phyloP scores from a whole-genome alignment of 2,888 invertebrate species.

The Tipula vernalis region DNA sequence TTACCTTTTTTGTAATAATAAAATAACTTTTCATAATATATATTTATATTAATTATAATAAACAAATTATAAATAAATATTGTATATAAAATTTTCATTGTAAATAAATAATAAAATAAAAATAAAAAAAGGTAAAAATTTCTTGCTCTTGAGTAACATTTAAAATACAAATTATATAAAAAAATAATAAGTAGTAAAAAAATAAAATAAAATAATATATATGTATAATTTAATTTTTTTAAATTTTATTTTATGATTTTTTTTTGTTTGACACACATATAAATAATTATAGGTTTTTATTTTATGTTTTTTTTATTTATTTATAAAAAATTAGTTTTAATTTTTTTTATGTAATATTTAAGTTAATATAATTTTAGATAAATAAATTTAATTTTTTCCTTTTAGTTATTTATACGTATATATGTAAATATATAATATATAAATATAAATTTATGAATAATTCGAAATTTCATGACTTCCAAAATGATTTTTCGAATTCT shows the following conservation, averaged over 20 bases:
- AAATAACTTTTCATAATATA: background rate
- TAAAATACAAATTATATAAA: background rate
- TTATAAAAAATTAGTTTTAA: background rate
- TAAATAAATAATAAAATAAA: background rate
- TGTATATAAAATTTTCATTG: background rate
- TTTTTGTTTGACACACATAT: constrained; percentile 5
- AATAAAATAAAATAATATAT: background rate
- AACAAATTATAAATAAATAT: background rate
- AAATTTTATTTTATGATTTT: background rate
- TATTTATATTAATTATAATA: background rate
- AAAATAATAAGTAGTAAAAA: background rate
- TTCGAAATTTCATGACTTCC: constrained; percentile 16
- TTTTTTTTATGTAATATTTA: background rate
- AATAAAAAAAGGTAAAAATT: background rate
- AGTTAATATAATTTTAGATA: background rate
- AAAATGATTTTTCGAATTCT: constrained; percentile 14
- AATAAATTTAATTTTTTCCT: background rate
- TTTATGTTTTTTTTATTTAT: background rate
- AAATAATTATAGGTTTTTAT: background rate
- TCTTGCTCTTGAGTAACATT: background rate
- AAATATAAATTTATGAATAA: background rate
- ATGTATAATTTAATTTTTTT: background rate
- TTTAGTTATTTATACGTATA: background rate
- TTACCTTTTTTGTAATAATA: background rate
- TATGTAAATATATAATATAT: background rate